Percentiles rank a stretch among this genome's conserved stretches.
phyloP scores from a whole-genome alignment of 2,113 vertebrate species.

The Erythrolamprus reginae region DNA sequence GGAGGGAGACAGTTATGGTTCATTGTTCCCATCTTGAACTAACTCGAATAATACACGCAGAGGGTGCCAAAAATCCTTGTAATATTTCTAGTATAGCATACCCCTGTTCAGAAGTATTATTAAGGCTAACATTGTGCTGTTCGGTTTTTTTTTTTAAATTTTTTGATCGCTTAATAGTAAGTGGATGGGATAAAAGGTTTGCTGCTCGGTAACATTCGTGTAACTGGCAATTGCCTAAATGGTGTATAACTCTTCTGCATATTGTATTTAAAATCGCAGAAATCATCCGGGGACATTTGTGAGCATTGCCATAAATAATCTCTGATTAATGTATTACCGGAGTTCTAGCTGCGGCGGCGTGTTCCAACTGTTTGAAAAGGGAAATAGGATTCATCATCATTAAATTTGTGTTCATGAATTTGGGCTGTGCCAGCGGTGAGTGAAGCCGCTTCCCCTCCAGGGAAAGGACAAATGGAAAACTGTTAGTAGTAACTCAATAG shows the following conservation, averaged over 20 bases:
- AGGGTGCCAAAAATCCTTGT: constrained; percentile 37
- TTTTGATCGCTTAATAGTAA: constrained; percentile 23
- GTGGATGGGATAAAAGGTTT: constrained; percentile 18
- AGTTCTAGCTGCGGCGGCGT: not conserved
- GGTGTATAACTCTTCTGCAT: not conserved
- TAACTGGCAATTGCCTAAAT: constrained; percentile 11
- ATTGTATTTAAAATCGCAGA: constrained; percentile 26
- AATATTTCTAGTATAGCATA: constrained; percentile 34
- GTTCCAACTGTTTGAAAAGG: not conserved
- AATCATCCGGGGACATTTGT: constrained; percentile 17
- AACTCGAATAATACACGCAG: constrained; percentile 26
- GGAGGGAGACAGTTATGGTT: constrained; percentile 51
- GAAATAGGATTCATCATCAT: not conserved
- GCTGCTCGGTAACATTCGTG: constrained; percentile 1
- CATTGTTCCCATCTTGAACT: constrained; percentile 51
- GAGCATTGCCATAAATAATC: constrained; percentile 17
- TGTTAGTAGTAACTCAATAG: not conserved
- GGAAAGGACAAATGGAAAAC: not conserved
- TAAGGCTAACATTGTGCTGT: not conserved
- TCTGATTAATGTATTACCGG: not conserved
- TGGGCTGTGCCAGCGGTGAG: not conserved
- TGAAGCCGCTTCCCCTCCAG: not conserved
- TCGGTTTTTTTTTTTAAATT: constrained; percentile 15
- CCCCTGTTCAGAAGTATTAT: constrained; percentile 20
- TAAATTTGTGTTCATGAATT: not conserved